Conservation (phyloP, 2,888 invertebrate species). For the Agrotis segetum region DNA sequence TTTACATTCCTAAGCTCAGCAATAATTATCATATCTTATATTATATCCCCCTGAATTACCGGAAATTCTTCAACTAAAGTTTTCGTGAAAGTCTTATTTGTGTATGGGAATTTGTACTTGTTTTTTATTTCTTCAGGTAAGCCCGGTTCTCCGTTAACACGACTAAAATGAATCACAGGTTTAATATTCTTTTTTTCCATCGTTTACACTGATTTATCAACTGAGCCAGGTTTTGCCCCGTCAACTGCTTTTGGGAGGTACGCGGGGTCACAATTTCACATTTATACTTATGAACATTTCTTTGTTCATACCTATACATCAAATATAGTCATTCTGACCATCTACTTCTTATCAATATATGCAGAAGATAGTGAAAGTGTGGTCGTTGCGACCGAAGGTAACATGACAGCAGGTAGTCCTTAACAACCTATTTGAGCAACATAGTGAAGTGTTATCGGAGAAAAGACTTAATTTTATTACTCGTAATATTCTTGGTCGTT, state of each 20-base stretch:
- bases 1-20: slow-evolving; percentile 25
- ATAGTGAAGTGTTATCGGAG: slow-evolving; percentile 42
- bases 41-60: slow-evolving; percentile 1
- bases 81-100: slow-evolving; percentile 3
- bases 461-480: slow-evolving; percentile 24
- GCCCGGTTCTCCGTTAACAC: slow-evolving; percentile 52
- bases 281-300: background rate
- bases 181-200: background rate
- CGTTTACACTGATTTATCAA: slow-evolving; percentile 12
- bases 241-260: slow-evolving; percentile 6
- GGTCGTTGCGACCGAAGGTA: slow-evolving; percentile 32
- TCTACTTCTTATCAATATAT: slow-evolving; percentile 15
- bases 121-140: slow-evolving; percentile 9
- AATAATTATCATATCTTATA: slow-evolving; percentile 27
- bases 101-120: slow-evolving; percentile 40
- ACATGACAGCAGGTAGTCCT: background rate
- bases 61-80: slow-evolving; percentile 21
- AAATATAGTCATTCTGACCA: slow-evolving; percentile 3
- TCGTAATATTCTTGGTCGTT: too few species aligned
- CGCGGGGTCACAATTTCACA: slow-evolving; percentile 22
- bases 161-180: slow-evolving; percentile 21
- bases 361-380: slow-evolving; percentile 26
- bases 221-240: slow-evolving; percentile 34
- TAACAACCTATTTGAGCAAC: slow-evolving; percentile 17
- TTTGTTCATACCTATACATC: slow-evolving; percentile 21